A percentile compares a stretch with the other conserved stretches of the same genome.
phyloP scores from a whole-genome alignment of 2,888 invertebrate species.

The Drosophila austrosaltans region DNA sequence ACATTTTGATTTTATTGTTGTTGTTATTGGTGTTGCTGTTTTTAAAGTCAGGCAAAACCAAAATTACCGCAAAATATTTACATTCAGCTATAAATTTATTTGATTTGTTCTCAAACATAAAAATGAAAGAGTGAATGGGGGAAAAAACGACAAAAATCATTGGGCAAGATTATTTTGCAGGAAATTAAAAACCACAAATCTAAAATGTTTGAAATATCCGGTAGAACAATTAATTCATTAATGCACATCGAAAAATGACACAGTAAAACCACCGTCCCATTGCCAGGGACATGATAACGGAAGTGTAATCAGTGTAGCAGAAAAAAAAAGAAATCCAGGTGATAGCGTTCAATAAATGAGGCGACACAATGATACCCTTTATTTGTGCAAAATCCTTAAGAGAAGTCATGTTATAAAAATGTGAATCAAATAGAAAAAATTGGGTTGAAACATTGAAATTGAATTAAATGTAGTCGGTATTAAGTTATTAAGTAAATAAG shows the following conservation, averaged over 20 bases:
- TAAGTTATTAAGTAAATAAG: background rate
- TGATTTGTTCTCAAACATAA: slow-evolving; percentile 27
- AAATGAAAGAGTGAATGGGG: background rate
- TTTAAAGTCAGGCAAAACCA: slow-evolving; percentile 57
- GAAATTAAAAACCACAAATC: slow-evolving; percentile 80
- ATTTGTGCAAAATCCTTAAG: background rate
- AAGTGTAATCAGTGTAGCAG: slow-evolving; percentile 67
- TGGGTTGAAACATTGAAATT: background rate
- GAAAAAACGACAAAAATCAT: slow-evolving; percentile 1
- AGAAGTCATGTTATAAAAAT: no score
- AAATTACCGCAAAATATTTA: slow-evolving; percentile 66
- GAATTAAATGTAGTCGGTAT: background rate
- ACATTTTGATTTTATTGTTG: slow-evolving; percentile 41
- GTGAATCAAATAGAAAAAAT: no score
- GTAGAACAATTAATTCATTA: slow-evolving; percentile 78
- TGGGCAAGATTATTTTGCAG: slow-evolving; percentile 68
- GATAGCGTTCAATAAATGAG: background rate
- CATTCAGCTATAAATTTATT: slow-evolving; percentile 54
- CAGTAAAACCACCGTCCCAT: slow-evolving; percentile 16
- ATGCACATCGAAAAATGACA: slow-evolving; percentile 43
- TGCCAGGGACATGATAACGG: slow-evolving; percentile 49
- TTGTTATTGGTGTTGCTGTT: slow-evolving; percentile 6
- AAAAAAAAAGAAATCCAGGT: slow-evolving; percentile 25
- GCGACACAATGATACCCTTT: background rate
- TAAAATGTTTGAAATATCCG: slow-evolving; percentile 80